A percentile compares a stretch with the other conserved stretches of the same genome.
Conservation (phyloP, 1,140 invertebrate genomes). For the Drosophila azteca region DNA sequence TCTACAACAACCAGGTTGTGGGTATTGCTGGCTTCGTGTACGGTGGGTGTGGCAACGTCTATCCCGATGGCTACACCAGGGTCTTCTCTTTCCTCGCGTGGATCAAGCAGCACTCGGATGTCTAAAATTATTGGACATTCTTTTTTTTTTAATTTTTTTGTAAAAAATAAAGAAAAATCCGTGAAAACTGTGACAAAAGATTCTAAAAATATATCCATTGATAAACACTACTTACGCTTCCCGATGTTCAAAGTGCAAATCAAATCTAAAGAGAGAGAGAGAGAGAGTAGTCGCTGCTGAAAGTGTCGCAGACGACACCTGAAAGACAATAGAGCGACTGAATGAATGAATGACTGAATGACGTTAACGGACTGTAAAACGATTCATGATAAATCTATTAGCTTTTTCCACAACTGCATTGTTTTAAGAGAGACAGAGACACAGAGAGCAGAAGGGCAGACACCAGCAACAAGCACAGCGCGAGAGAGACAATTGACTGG, state of each 20-base stretch:
- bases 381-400: constrained; percentile 64
- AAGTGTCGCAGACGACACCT: constrained; percentile 19
- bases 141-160: background rate
- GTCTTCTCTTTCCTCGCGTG: constrained; percentile 83
- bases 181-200: background rate
- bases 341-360: background rate
- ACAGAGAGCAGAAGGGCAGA: constrained; percentile 5
- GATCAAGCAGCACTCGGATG: constrained; percentile 69
- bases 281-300: background rate
- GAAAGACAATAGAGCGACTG: constrained; percentile 15
- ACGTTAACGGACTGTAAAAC: constrained; percentile 49
- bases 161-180: background rate
- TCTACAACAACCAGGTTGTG: constrained; percentile 66
- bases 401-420: constrained; percentile 32
- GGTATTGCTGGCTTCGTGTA: constrained; percentile 69
- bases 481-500: constrained; percentile 31
- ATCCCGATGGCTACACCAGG: constrained; percentile 86
- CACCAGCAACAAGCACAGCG: constrained; percentile 21
- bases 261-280: background rate
- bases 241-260: background rate
- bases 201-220: no score
- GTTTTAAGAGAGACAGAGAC: constrained; percentile 2
- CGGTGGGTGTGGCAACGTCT: constrained; percentile 50
- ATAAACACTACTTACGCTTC: background rate
- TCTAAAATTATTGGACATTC: background rate